Evolutionary conservation across 2,888 invertebrate species (phyloP).

Genomic region (Xiphydria camelus): DNA sequence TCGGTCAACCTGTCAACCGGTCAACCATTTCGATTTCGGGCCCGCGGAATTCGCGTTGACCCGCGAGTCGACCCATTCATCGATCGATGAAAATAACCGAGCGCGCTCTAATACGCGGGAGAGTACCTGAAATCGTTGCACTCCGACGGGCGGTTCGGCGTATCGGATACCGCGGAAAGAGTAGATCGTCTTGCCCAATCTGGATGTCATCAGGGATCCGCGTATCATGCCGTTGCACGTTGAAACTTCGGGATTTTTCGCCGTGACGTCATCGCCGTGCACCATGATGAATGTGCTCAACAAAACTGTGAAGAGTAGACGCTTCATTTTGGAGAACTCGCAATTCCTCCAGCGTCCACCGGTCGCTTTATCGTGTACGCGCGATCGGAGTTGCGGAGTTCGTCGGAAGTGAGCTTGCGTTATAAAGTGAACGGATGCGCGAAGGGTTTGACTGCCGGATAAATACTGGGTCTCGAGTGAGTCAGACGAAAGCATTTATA

Average conservation of each 20-base stretch:
- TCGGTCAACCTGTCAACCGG: too few species aligned
- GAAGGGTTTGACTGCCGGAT: neutral
- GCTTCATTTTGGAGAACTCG: neutral
- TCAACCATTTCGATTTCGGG: too few species aligned
- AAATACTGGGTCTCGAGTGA: constrained; percentile 1
- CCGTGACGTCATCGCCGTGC: neutral
- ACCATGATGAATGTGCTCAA: neutral
- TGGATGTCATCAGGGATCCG: constrained; percentile 33
- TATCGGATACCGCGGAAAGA: constrained; percentile 41
- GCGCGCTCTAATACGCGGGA: too few species aligned
- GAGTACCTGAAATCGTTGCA: constrained; percentile 38
- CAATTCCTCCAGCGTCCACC: neutral
- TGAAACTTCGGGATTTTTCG: constrained; percentile 13
- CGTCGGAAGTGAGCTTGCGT: too few species aligned
- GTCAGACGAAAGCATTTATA: constrained; percentile 1
- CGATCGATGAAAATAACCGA: too few species aligned
- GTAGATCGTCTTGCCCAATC: constrained; percentile 35
- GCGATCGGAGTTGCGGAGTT: too few species aligned
- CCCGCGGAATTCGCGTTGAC: too few species aligned
- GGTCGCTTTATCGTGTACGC: too few species aligned
- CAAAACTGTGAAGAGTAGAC: neutral
- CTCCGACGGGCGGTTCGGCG: constrained; percentile 38
- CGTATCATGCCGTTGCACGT: constrained; percentile 32
- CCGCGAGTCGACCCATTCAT: too few species aligned
- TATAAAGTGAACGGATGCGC: too few species aligned